Percentiles rank a stretch among this genome's conserved stretches.
These are phyloP conservation scores for Cherax destructor DNA, from an alignment of 1,140 invertebrate genomes.

Conservation along the genomic window DNA sequence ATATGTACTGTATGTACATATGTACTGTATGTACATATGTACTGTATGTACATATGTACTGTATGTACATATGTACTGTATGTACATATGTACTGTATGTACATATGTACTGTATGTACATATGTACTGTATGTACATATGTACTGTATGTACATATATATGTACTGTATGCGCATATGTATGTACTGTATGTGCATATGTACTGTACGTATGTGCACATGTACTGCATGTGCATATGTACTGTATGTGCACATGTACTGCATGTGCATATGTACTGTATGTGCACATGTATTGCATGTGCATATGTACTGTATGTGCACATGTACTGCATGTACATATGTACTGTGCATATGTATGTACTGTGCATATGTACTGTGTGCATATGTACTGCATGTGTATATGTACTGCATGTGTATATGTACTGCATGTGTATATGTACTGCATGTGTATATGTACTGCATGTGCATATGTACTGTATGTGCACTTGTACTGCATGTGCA, in stretches of 20 bases:
- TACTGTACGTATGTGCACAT: not conserved
- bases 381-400: no score
- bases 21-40: not conserved
- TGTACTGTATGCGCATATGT: not conserved
- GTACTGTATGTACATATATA: not conserved
- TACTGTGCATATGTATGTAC: no score
- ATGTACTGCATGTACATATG: constrained; percentile 17
- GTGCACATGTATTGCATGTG: not conserved
- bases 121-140: not conserved
- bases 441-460: constrained; percentile 19
- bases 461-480: not conserved
- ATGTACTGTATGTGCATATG: constrained; percentile 13
- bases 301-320: constrained; percentile 15
- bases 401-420: no score
- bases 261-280: no score
- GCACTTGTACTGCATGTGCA: no score
- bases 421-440: constrained; percentile 5
- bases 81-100: no score
- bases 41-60: not conserved
- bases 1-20: not conserved
- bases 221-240: no score
- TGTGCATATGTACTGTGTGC: no score
- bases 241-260: no score
- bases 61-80: not conserved
- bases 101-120: not conserved